phyloP scores from a whole-genome alignment of 2,797 vertebrate species.

The Clamator glandarius region DNA sequence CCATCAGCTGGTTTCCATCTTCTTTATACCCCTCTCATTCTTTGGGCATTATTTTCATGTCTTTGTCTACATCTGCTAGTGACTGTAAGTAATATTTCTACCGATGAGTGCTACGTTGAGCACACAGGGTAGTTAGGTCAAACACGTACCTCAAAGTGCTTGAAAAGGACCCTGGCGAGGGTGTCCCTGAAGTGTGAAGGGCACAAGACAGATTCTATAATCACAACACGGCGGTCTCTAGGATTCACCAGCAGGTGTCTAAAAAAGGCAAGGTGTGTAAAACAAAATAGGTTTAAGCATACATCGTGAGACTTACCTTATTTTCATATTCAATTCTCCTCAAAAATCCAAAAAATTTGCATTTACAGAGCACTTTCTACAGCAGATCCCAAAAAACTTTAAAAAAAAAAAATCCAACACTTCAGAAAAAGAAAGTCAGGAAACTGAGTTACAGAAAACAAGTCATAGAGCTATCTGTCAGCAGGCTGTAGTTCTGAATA shows the following conservation, averaged over 20 bases:
- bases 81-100: neutral
- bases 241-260: conserved; percentile 98
- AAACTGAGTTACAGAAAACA: neutral
- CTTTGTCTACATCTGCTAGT: neutral
- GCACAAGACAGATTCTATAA: conserved; percentile 95
- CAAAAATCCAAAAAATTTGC: neutral
- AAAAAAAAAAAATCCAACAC: fast-evolving
- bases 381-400: neutral
- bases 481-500: neutral
- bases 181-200: conserved; percentile 98
- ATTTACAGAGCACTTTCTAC: neutral
- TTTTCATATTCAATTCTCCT: neutral
- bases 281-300: neutral
- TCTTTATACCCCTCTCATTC: neutral
- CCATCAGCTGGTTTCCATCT: neutral
- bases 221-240: conserved; percentile 94
- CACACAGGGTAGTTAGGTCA: neutral
- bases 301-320: fast-evolving
- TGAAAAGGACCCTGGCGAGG: conserved; percentile 95
- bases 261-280: neutral
- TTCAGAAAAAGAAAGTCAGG: neutral
- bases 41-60: neutral
- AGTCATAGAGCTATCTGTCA: neutral
- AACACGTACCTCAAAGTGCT: conserved; percentile 93
- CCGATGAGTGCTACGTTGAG: neutral